Evolutionary conservation across 2,888 invertebrate genomes (phyloP), one percentile per base, ranked within the genome.

Genomic region (Azorinus chamasolen): DNA sequence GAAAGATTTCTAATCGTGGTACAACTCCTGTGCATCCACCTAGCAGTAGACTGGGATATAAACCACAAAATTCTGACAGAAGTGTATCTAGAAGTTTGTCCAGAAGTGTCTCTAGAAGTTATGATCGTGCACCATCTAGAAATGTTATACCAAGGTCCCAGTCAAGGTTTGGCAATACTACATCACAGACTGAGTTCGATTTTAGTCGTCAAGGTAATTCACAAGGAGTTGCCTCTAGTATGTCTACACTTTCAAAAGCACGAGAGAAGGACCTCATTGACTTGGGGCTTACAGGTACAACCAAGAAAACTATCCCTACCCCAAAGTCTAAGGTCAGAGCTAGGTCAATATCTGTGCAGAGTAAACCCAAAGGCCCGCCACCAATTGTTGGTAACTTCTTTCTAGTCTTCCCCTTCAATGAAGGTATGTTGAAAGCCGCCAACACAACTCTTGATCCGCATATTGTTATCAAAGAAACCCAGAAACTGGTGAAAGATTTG

Each of bases 311-410:
- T 20, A 57, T 16, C 16, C 43, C 37, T 16, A 61, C 37, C 25
- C 63, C 5, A 12, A 58, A 48, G 32, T 41, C 48, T 20, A 74
- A 65, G 24, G 46, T 43, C 14, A 62, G 59, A 39, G 45, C 59
- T 12, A 73, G 70, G 39, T 73, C 72, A 39, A 68, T 71, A 14
- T 75, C 78, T 5, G 22, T 78, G 16, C 54, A 43, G 18, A 22
- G 32, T 32, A 76, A 75, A 59, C 37, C 73, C 12, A 85, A 78
- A 77, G 84, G 84, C 14, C 85, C 86, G 18, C 81, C 79, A 10
- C 77, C 84, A 16, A 65, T 62, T 24, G 95, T 96, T 75, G 97
- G 97, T 0, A 95, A 96, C 46, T 97, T 97, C 96, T 95, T 96
- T 50, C 94, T 96, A 79, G 95, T 96, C 71, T 97, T 96, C 93